phyloP scores from a whole-genome alignment of 2,888 invertebrate species.

The Dryadula phaetusa region DNA sequence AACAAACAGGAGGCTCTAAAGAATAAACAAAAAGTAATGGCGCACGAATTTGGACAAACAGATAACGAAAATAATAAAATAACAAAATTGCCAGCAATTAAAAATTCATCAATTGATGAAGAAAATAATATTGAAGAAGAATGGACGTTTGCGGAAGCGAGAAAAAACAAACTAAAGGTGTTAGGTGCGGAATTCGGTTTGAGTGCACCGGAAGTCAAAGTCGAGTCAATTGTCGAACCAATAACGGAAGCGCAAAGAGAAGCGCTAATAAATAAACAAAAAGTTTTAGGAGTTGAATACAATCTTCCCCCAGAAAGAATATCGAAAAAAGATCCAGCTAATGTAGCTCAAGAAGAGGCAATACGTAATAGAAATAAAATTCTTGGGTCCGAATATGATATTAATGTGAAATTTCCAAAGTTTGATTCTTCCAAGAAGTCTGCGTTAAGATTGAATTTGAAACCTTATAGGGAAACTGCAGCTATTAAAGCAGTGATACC shows the following conservation, averaged over 20 bases:
- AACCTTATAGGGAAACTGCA: conserved; percentile 61
- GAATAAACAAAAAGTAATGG: conserved; percentile 82
- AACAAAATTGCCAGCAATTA: conserved; percentile 50
- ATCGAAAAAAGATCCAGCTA: conserved; percentile 60
- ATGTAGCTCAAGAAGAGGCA: conserved; percentile 73
- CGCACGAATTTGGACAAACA: conserved; percentile 73
- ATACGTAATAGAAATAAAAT: conserved; percentile 63
- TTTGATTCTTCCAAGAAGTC: conserved; percentile 59
- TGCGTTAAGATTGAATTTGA: conserved; percentile 71
- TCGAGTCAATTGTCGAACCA: conserved; percentile 50
- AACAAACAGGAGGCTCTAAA: conserved; percentile 73
- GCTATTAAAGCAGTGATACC: conserved; percentile 53
- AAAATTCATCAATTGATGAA: conserved; percentile 57
- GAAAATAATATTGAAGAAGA: conserved; percentile 62
- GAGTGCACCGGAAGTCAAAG: conserved; percentile 47
- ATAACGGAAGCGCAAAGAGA: conserved; percentile 82
- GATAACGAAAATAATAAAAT: conserved; percentile 65
- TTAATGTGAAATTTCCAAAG: conserved; percentile 45
- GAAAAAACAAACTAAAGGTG: conserved; percentile 68
- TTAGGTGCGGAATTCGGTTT: conserved; percentile 62
- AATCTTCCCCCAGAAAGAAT: conserved; percentile 65
- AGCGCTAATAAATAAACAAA: conserved; percentile 85
- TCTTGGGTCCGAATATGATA: conserved; percentile 59
- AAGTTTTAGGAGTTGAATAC: conserved; percentile 85
- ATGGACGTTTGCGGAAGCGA: conserved; percentile 64